These are phyloP conservation scores for Lagorchestes hirsutus DNA, from an alignment of 2,797 vertebrate genomes.

Conservation along the genomic window DNA sequence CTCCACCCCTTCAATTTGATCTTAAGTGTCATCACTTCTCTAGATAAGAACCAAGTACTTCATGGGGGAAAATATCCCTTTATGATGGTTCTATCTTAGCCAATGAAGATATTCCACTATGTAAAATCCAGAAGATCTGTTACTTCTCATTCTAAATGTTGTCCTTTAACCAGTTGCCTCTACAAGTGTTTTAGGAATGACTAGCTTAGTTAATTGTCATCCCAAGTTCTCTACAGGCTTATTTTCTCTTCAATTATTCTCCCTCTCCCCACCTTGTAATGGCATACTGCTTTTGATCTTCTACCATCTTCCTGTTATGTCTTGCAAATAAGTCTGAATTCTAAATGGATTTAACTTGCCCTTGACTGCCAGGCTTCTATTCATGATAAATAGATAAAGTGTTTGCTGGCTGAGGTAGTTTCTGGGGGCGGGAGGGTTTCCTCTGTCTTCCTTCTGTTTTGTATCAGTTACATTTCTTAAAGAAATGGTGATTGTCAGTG, in stretches of 20 bases:
- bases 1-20: not conserved
- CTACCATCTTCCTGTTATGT: not conserved
- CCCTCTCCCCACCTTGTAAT: not conserved
- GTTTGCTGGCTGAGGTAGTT: not conserved
- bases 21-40: not conserved
- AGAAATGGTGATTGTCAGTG: not conserved
- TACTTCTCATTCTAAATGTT: not conserved
- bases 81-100: not conserved
- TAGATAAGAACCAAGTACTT: not conserved
- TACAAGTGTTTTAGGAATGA: not conserved
- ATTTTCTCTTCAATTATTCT: not conserved
- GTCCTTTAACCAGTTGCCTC: not conserved
- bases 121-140: not conserved
- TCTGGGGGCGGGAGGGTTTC: not conserved
- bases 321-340: not conserved
- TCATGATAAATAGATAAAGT: not conserved
- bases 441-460: not conserved
- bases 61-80: not conserved
- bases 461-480: not conserved
- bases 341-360: not conserved
- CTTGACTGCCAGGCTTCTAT: not conserved
- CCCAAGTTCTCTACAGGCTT: not conserved
- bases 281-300: not conserved
- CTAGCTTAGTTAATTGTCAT: not conserved
- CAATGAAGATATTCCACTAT: not conserved